phyloP scores from a whole-genome alignment of 2,888 invertebrate species.

The Pediacus dermestoides region DNA sequence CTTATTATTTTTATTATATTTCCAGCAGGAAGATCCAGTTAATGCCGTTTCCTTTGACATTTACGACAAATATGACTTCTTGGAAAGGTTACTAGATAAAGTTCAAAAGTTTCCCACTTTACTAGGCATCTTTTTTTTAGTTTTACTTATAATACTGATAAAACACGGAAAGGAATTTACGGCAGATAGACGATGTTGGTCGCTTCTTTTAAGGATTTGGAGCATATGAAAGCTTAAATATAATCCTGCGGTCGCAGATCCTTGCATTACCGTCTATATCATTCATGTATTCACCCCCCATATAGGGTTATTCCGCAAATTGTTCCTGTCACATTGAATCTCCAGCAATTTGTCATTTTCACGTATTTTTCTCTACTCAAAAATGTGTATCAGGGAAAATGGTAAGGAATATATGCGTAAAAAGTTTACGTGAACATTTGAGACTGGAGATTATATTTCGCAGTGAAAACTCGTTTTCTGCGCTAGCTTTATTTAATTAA shows the following conservation, averaged over 20 bases:
- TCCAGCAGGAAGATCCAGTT: slow-evolving; percentile 7
- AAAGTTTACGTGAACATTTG: too few species aligned
- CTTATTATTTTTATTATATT: too few species aligned
- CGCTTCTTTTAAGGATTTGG: slow-evolving; percentile 26
- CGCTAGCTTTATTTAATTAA: too few species aligned
- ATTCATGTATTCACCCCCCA: slow-evolving; percentile 47
- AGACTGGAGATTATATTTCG: too few species aligned
- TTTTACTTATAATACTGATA: slow-evolving; percentile 5
- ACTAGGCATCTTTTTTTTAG: too few species aligned
- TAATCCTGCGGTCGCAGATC: slow-evolving; percentile 40
- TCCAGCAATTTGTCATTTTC: slow-evolving; percentile 44
- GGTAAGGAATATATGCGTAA: not conserved
- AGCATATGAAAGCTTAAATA: slow-evolving; percentile 33
- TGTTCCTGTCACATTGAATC: slow-evolving; percentile 43
- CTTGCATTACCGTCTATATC: slow-evolving; percentile 43
- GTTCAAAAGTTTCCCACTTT: slow-evolving; percentile 17
- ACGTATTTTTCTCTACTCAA: slow-evolving; percentile 20
- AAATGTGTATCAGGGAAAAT: slow-evolving; percentile 7
- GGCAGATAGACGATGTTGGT: not conserved
- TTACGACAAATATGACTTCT: slow-evolving; percentile 20
- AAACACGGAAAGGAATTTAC: slow-evolving; percentile 1
- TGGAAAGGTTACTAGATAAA: slow-evolving; percentile 26
- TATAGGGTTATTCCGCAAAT: slow-evolving; percentile 43
- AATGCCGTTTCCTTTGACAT: slow-evolving; percentile 26
- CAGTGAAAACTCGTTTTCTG: too few species aligned